Percentiles rank a stretch among this genome's conserved stretches.
phyloP scores from a whole-genome alignment of 2,113 vertebrate species.

The Megaceryle maxima region DNA sequence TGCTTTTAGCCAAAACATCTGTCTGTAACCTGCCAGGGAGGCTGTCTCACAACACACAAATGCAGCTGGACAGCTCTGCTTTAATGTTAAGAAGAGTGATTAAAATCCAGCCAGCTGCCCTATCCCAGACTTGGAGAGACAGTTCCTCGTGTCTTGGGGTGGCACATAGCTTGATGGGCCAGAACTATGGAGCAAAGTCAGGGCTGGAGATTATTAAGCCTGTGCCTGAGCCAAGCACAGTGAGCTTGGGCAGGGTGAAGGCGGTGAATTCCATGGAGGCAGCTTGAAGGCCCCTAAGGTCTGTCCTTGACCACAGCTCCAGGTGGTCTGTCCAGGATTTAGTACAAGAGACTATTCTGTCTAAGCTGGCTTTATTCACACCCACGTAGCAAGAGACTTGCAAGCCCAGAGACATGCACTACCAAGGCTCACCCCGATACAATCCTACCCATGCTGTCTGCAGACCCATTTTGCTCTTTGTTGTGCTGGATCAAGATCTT shows the following conservation, averaged over 20 bases:
- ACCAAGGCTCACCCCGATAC: rapidly evolving
- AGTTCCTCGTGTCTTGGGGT: neutral
- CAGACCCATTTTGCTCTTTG: neutral
- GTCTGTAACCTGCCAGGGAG: neutral
- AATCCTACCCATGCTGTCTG: neutral
- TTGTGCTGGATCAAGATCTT: neutral
- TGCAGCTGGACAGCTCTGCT: neutral
- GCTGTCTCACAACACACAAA: neutral
- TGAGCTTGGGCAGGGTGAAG: neutral
- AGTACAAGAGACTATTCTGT: neutral
- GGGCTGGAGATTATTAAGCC: neutral
- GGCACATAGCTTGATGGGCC: neutral
- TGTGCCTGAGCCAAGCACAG: neutral
- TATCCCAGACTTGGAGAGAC: neutral
- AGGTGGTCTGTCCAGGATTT: constrained; percentile 1
- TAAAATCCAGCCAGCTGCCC: neutral
- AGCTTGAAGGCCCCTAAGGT: neutral
- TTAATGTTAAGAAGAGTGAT: neutral
- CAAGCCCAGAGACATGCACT: neutral
- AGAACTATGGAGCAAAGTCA: neutral
- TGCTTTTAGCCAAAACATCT: neutral
- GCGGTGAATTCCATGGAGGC: neutral
- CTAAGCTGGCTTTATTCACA: constrained; percentile 31
- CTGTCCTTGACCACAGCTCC: neutral
- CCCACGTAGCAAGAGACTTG: neutral